These are phyloP conservation scores for Gasterosteus aculeatus DNA, from an alignment of 2,113 vertebrate genomes.

Conservation along the genomic window DNA sequence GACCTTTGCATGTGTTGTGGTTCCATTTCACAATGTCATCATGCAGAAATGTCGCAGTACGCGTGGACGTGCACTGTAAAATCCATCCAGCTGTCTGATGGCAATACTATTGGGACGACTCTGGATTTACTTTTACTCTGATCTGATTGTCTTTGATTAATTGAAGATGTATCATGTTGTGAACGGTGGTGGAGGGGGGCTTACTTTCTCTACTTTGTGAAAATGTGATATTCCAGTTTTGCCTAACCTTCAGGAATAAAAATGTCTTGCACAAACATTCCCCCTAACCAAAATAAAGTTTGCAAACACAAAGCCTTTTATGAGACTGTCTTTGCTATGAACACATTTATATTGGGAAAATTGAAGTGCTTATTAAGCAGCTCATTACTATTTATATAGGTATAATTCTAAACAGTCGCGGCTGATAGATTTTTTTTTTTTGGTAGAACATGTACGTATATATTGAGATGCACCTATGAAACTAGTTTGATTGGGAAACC, in stretches of 20 bases:
- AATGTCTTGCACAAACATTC: constrained; percentile 85
- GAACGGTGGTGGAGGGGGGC: constrained; percentile 51
- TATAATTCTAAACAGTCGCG: too few species aligned
- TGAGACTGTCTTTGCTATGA: constrained; percentile 13
- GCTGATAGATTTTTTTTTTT: too few species aligned
- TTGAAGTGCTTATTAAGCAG: not conserved
- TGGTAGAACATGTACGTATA: too few species aligned
- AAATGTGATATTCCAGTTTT: constrained; percentile 82
- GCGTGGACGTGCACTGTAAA: constrained; percentile 16
- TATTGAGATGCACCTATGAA: too few species aligned
- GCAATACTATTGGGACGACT: constrained; percentile 26
- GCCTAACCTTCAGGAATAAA: constrained; percentile 78
- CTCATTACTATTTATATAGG: too few species aligned
- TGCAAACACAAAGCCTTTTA: constrained; percentile 70
- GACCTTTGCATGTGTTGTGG: constrained; percentile 2
- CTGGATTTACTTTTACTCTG: constrained; percentile 43
- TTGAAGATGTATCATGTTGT: constrained; percentile 29
- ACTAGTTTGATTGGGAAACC: too few species aligned
- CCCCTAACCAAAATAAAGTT: constrained; percentile 85
- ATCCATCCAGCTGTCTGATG: not conserved
- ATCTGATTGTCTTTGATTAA: constrained; percentile 20
- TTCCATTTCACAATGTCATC: not conserved
- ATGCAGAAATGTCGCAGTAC: constrained; percentile 21
- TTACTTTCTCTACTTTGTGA: constrained; percentile 71
- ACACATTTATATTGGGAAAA: not conserved